These are phyloP conservation scores for Thermophis baileyi DNA, from an alignment of 2,113 vertebrate species.

Conservation along the genomic window DNA sequence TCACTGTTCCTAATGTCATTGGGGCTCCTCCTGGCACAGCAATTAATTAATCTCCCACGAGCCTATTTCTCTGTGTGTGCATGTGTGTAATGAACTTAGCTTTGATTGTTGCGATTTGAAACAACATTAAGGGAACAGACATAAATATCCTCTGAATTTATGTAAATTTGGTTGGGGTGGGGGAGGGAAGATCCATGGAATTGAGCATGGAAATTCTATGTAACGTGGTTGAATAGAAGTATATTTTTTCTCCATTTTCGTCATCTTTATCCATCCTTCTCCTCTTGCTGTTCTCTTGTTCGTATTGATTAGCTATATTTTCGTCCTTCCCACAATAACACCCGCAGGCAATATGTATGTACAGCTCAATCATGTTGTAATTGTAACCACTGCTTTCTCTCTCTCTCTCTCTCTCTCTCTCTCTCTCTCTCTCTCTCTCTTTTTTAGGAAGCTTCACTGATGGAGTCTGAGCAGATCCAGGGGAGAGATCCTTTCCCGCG, in stretches of 20 bases:
- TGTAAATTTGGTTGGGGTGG: not conserved
- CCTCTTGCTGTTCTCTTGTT: not conserved
- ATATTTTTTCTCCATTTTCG: not conserved
- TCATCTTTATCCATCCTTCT: not conserved
- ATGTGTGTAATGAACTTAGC: not conserved
- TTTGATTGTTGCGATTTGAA: not conserved
- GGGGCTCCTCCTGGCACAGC: not conserved
- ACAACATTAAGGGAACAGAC: not conserved
- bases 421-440: not conserved
- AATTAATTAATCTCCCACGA: not conserved
- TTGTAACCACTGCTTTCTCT: not conserved
- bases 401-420: too few relatives aligned
- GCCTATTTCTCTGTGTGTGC: not conserved
- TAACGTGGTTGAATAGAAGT: not conserved
- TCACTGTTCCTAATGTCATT: not conserved
- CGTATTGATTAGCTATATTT: not conserved
- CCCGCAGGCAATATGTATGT: not conserved
- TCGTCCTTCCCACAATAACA: not conserved
- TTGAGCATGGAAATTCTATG: not conserved
- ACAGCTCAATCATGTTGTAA: not conserved
- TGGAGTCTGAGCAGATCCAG: conserved; percentile 64
- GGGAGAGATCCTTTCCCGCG: conserved; percentile 12
- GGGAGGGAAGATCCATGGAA: not conserved
- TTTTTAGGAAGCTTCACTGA: conserved; percentile 60
- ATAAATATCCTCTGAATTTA: not conserved